Base-by-base conservation (phyloP, 2,888 invertebrate species). In the Melitaea athalia region DNA sequence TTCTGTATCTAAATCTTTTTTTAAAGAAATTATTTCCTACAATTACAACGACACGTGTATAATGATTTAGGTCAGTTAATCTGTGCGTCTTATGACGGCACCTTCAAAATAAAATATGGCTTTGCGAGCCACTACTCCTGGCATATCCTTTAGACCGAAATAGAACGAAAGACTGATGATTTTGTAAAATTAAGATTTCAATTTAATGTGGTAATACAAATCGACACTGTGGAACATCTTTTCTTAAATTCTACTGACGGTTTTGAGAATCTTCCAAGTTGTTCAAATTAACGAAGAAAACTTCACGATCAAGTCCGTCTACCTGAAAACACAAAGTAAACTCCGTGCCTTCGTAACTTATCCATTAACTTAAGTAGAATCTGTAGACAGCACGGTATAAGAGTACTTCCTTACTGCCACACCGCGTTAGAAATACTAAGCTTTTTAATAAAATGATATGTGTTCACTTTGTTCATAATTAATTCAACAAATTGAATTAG, bases 311-410 rank as follows among this genome's bases (percentile, higher is more conserved):
- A 88, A 91, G 90, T 89, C 88, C 85, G 86, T 91, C 88, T 92
- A 92, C 92, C 92, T 92, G 91, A 87, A 88, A 89, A 91, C 89
- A 92, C 90, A 91, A 92, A 92, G 91, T 91, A 91, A 92, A 92
- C 91, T 91, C 84, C 81, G 85, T 86, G 88, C 89, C 87, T 90
- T 88, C 87, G 85, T 87, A 92, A 92, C 92, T 92, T 92, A 89
- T 89, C 92, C 92, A 92, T 92, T 92, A 92, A 91, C 85, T 91
- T 90, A 88, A 92, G 92, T 92, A 91, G 90, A 89, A 91, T 91
- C 91, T 89, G 91, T 91, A 91, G 92, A 91, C 88, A 88, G 88
- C 88, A 85, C 78, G 72, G 81, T 80, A 83, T 86, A 86, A 86
- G 85, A 87, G 86, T 85, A 83, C 82, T 82, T 72, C 73, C 72